Percentiles rank a stretch among this genome's conserved stretches.
Conservation (phyloP, 2,113 vertebrate genomes). For the Hipposideros armiger region DNA sequence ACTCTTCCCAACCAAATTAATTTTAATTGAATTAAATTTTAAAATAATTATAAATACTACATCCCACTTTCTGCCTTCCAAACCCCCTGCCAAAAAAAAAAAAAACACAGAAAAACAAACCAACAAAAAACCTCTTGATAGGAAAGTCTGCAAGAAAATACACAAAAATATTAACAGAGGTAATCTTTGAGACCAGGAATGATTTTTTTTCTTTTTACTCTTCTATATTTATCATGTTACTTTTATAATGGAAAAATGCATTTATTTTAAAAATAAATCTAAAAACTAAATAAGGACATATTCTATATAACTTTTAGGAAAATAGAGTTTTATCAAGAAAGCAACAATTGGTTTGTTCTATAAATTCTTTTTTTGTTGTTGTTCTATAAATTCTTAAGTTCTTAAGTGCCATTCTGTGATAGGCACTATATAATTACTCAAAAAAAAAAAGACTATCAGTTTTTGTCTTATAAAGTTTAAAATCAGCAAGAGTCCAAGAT, state of each 20-base stretch:
- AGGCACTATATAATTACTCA: not conserved
- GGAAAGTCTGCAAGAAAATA: conserved; percentile 23
- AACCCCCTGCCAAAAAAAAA: not conserved
- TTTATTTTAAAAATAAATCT: conserved; percentile 30
- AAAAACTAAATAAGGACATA: conserved; percentile 9
- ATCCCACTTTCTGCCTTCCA: not conserved
- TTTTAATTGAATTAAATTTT: not conserved
- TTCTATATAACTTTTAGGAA: not conserved
- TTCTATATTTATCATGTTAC: not conserved
- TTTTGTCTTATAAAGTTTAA: conserved; percentile 34
- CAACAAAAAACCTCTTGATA: not conserved
- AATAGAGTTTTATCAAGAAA: conserved; percentile 17
- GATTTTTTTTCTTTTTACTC: not conserved
- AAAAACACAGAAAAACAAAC: not conserved
- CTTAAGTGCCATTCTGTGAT: not conserved
- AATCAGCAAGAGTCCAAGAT: not conserved
- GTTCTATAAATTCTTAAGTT: not conserved
- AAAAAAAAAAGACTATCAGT: not conserved
- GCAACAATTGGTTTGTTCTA: not conserved
- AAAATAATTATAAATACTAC: not conserved
- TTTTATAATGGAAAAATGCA: conserved; percentile 28
- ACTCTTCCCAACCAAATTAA: conserved; percentile 9
- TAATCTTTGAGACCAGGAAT: not conserved
- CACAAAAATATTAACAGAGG: not conserved
- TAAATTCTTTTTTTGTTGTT: not conserved